Conservation (phyloP, 2,888 invertebrate species). For the Drosophila mulleri region DNA sequence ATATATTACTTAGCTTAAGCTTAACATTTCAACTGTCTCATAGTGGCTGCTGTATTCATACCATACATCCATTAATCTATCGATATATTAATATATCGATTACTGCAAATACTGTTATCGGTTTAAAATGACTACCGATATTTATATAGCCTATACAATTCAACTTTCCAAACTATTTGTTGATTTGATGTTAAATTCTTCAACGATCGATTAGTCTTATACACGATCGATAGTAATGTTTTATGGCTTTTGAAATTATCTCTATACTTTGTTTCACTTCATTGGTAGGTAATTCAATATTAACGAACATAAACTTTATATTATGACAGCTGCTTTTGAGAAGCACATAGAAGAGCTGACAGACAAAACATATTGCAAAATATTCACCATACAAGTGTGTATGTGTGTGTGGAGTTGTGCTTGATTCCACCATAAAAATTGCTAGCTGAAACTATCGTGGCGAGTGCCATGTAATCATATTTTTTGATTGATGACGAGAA, state of each 20-base stretch:
- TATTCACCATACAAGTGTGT: not conserved
- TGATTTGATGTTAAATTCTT: not conserved
- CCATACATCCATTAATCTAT: no score
- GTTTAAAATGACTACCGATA: no score
- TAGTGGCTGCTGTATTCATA: no score
- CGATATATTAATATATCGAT: no score
- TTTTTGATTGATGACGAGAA: slow-evolving; percentile 8
- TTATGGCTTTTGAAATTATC: not conserved
- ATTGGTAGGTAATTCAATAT: not conserved
- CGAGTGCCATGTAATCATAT: not conserved
- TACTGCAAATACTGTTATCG: no score
- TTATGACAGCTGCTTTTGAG: not conserved
- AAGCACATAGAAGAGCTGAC: not conserved
- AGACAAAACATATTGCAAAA: not conserved
- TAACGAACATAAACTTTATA: no score
- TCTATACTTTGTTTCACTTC: not conserved
- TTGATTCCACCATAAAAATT: not conserved
- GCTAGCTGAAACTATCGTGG: not conserved
- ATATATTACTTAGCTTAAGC: no score
- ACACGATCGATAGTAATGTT: not conserved
- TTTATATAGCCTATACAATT: not conserved
- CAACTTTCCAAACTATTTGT: not conserved
- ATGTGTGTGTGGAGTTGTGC: not conserved
- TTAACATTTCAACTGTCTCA: no score
- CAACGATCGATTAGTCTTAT: not conserved